Evolutionary conservation across 2,888 invertebrate species (phyloP).

Genomic region (Stictocephala bisonia): DNA sequence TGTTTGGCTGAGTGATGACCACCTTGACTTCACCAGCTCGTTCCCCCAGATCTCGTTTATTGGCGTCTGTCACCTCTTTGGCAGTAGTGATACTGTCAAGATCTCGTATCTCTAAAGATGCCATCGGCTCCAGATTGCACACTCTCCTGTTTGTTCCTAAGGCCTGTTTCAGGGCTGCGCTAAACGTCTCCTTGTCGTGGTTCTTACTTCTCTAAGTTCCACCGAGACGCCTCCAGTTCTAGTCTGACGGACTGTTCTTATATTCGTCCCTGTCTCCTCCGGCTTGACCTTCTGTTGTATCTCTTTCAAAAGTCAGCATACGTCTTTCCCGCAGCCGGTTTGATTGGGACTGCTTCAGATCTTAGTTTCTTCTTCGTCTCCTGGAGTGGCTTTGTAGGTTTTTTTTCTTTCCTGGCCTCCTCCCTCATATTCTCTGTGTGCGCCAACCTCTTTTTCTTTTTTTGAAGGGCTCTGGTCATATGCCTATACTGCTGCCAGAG

Average conservation of each 20-base stretch:
- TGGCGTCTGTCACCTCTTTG: neutral
- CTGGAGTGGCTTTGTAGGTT: too few species aligned
- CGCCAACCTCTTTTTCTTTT: too few species aligned
- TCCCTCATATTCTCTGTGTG: too few species aligned
- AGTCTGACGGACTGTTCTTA: neutral
- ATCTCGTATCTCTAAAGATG: too few species aligned
- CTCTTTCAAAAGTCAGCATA: neutral
- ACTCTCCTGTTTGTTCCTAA: neutral
- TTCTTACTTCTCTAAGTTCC: neutral
- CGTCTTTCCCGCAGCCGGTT: too few species aligned
- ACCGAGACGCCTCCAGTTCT: neutral
- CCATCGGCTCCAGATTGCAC: neutral
- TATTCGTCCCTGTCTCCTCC: neutral
- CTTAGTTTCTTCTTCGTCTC: too few species aligned
- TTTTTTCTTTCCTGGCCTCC: too few species aligned
- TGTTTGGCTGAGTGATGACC: neutral
- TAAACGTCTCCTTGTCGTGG: neutral
- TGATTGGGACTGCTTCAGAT: too few species aligned
- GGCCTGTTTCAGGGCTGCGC: neutral
- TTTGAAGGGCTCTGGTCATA: too few species aligned
- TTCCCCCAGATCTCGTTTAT: neutral
- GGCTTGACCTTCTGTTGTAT: neutral
- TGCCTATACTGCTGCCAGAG: too few species aligned
- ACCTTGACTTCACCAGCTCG: neutral
- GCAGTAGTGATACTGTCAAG: neutral